Base-by-base conservation (phyloP, 2,113 vertebrate genomes). In the Montifringilla adamsi region DNA sequence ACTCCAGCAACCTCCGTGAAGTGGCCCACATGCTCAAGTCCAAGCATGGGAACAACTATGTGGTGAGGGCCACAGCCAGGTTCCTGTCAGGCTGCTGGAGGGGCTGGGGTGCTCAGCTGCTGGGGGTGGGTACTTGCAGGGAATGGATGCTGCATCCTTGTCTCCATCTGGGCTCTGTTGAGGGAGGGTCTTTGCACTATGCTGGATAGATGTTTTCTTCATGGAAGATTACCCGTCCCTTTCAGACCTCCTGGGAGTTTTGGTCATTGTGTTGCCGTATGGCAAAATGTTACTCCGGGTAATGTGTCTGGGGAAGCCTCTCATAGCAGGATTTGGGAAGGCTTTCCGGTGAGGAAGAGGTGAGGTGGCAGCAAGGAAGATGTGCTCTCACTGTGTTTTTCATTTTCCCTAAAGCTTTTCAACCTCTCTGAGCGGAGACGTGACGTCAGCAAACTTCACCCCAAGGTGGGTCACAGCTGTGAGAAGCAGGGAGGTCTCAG, bases 1-100 rank as follows among this genome's bases (percentile, higher is more conserved):
- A 99, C 77, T 97, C 98, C 33, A 98, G 96, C 96, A 99, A 99
- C 98, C 98, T 99, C 90, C 98, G 98, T 0, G 99, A 99, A 96
- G 99, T 99, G 91, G 99, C 99, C 52, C 99, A 98, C 96, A 99
- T 99, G 99, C 98, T 99, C 94, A 98, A 98, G 95, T 99, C 99
- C 96, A 99, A 99, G 96, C 99, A 99, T 10, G 99, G 98, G 7
- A 98, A 99, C 94, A 99, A 98, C 97, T 99, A 99, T 47, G 97
- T 99, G 98, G 99, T 99, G 89, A 97, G 95, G 9, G 27, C 10
- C 7, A 13, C 1, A 4, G n/a, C 58, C 1, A 30, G 19, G 13
- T 35, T 17, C 11, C 2, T 7, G 20, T 41, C 13, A 14, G 75
- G 5, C 47, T 78, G 67, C 31, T 43, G 56, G 44, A 37, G 47